A percentile compares a stretch with the other conserved stretches of the same genome.
Conservation (phyloP, 2,113 vertebrate species). For the mouse (Mus musculus) region DNA sequence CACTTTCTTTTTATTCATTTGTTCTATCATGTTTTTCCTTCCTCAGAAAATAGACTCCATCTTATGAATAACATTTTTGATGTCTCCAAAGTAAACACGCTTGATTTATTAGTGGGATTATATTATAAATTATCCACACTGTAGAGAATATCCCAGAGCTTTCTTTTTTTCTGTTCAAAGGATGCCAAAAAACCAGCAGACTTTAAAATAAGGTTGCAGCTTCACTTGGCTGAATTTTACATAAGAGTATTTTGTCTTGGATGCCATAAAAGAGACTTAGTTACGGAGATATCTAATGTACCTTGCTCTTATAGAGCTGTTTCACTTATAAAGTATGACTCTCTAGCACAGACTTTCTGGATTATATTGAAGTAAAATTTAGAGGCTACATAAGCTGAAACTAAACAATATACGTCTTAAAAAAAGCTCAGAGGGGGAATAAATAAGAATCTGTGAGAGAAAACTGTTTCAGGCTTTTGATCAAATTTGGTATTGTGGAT, state of each 20-base stretch:
- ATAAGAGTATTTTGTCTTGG: conserved; percentile 40
- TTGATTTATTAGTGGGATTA: not conserved
- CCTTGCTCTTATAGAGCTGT: conserved; percentile 19
- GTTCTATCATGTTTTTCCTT: not conserved
- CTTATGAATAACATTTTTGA: not conserved
- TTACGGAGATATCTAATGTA: not conserved
- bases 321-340: not conserved
- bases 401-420: not conserved
- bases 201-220: conserved; percentile 21
- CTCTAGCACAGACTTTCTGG: not conserved
- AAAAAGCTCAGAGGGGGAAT: not conserved
- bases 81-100: not conserved
- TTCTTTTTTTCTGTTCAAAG: conserved; percentile 21
- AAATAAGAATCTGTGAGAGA: not conserved
- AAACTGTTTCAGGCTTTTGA: not conserved
- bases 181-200: not conserved
- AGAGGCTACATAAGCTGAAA: not conserved
- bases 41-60: not conserved
- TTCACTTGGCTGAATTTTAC: conserved; percentile 47
- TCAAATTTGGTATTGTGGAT: not conserved
- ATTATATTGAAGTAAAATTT: not conserved
- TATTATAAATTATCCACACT: not conserved
- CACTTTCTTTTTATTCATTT: not conserved
- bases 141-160: not conserved
- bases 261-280: conserved; percentile 26